These are phyloP conservation scores for Cettia cetti DNA, from an alignment of 2,113 vertebrate genomes.

Conservation along the genomic window DNA sequence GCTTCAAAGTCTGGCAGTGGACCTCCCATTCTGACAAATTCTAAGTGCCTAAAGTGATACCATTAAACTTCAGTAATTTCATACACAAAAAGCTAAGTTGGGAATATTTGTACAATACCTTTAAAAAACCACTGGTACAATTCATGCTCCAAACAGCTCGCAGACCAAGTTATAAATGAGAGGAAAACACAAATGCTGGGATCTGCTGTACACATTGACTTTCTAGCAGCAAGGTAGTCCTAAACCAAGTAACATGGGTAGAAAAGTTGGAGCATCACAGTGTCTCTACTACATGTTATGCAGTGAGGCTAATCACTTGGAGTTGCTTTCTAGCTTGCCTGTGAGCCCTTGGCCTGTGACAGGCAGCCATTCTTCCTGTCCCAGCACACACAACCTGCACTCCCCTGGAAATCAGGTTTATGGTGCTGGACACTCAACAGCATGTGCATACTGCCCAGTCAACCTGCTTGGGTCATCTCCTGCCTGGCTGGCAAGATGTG, in stretches of 20 bases:
- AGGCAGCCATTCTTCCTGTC: background rate
- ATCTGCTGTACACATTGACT: background rate
- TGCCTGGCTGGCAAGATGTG: background rate
- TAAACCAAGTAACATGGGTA: background rate
- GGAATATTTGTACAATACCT: background rate
- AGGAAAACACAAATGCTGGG: background rate
- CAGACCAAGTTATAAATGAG: background rate
- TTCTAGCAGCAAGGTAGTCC: background rate
- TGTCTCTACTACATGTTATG: accelerated
- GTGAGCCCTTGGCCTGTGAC: background rate
- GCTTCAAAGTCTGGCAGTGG: background rate
- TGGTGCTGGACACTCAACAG: background rate
- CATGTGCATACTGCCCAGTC: background rate
- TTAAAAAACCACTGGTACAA: background rate
- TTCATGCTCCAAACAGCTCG: background rate
- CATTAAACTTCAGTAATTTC: background rate
- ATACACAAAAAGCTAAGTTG: background rate
- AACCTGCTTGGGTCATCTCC: background rate
- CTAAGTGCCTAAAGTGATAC: background rate
- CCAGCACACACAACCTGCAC: background rate
- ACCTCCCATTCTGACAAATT: background rate
- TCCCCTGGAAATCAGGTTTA: background rate
- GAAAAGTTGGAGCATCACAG: background rate
- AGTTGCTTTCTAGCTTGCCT: background rate
- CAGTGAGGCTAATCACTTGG: background rate